These are phyloP conservation scores for Hydriomena furcata DNA, from an alignment of 2,888 invertebrate genomes.

Conservation along the genomic window DNA sequence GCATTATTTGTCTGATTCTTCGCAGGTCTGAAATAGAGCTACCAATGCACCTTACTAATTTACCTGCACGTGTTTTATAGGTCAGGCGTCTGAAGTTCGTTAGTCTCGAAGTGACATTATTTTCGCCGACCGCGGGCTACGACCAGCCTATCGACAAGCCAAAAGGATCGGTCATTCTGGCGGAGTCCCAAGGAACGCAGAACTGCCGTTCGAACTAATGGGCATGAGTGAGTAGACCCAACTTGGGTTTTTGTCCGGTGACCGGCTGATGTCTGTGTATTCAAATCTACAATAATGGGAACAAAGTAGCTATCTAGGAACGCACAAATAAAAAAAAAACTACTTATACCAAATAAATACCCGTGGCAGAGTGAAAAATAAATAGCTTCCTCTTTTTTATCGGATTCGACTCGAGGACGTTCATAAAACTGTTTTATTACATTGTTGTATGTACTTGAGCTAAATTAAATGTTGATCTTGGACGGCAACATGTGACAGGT, in stretches of 20 bases:
- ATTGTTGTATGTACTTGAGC: constrained; percentile 43
- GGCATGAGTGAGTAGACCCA: constrained; percentile 76
- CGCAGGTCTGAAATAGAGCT: constrained; percentile 31
- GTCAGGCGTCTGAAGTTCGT: constrained; percentile 80
- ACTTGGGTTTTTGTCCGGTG: constrained; percentile 70
- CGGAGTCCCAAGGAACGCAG: constrained; percentile 80
- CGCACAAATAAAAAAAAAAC: neutral
- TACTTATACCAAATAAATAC: constrained; percentile 29
- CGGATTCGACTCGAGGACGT: constrained; percentile 33
- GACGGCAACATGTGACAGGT: constrained; percentile 57
- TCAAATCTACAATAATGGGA: neutral
- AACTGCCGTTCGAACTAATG: constrained; percentile 72
- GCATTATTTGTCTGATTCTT: neutral
- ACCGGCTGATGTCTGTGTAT: constrained; percentile 34
- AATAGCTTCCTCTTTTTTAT: constrained; percentile 33
- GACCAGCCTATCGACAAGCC: constrained; percentile 77
- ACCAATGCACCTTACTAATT: constrained; percentile 42
- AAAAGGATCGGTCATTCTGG: constrained; percentile 82
- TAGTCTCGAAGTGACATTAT: constrained; percentile 82
- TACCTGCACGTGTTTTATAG: constrained; percentile 69
- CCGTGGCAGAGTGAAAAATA: constrained; percentile 19
- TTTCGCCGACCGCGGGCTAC: constrained; percentile 68
- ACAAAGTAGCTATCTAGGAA: neutral
- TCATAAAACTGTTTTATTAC: constrained; percentile 40
- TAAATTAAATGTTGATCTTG: constrained; percentile 62